These are phyloP conservation scores for Indicator maculatus DNA, from an alignment of 2,113 vertebrate genomes.

Conservation along the genomic window DNA sequence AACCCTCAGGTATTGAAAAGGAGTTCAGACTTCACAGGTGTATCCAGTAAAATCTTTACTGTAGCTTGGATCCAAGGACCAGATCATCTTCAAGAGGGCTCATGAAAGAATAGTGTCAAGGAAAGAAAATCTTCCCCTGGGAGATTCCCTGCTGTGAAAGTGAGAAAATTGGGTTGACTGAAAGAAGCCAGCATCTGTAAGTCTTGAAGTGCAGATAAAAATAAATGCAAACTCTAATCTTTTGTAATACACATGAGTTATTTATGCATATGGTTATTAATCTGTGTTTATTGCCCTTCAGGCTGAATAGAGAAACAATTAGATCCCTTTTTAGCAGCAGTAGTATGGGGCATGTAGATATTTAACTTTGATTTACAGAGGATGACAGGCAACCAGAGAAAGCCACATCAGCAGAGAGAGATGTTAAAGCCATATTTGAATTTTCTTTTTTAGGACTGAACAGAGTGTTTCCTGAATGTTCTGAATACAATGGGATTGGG, in stretches of 20 bases:
- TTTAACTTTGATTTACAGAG: constrained; percentile 46
- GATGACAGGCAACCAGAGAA: constrained; percentile 37
- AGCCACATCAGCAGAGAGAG: constrained; percentile 18
- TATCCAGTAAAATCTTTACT: neutral
- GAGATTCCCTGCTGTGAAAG: neutral
- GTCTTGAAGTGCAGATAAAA: neutral
- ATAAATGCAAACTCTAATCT: neutral
- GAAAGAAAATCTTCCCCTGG: neutral
- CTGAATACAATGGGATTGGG: neutral
- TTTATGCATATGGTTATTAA: neutral
- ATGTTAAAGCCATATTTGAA: neutral
- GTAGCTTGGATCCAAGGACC: neutral
- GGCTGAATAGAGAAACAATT: constrained; percentile 24
- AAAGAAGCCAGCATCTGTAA: neutral
- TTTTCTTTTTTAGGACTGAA: neutral
- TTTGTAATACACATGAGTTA: neutral
- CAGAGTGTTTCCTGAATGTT: neutral
- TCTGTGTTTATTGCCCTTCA: constrained; percentile 1
- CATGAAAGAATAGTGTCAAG: neutral
- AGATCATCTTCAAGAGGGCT: neutral
- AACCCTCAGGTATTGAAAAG: neutral
- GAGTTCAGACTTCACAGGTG: neutral
- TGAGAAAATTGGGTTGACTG: neutral
- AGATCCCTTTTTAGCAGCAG: neutral
- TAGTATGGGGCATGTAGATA: neutral